phyloP scores from a whole-genome alignment of 2,888 invertebrate species.

The Troilus luridus region DNA sequence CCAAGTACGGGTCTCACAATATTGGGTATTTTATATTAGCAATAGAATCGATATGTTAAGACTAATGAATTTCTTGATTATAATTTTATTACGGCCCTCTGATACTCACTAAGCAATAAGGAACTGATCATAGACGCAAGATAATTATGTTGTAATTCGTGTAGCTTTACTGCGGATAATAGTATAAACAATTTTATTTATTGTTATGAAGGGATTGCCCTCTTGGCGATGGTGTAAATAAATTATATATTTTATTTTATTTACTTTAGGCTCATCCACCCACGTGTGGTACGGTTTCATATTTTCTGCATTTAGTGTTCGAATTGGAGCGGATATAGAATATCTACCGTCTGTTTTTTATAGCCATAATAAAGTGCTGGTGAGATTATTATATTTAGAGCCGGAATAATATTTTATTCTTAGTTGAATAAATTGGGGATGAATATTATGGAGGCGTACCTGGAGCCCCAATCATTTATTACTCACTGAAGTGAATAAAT shows the following conservation, averaged over 20 bases:
- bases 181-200: neutral
- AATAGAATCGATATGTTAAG: neutral
- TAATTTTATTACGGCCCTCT: neutral
- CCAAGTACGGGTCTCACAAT: no score
- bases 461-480: neutral
- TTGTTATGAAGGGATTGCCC: neutral
- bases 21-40: no score
- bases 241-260: neutral
- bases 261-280: neutral
- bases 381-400: neutral
- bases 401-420: neutral
- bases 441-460: neutral
- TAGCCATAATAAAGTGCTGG: neutral
- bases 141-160: neutral
- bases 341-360: neutral
- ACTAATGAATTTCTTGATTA: neutral
- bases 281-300: neutral
- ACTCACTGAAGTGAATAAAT: neutral
- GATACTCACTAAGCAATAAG: neutral
- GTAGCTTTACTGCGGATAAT: neutral
- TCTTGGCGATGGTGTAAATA: neutral
- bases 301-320: neutral
- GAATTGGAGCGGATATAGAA: neutral
- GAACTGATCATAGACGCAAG: neutral
- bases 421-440: neutral